Evolutionary conservation across 2,797 vertebrate species (phyloP), one percentile per base, ranked within the genome.

Genomic region (Acanthiza pusilla): DNA sequence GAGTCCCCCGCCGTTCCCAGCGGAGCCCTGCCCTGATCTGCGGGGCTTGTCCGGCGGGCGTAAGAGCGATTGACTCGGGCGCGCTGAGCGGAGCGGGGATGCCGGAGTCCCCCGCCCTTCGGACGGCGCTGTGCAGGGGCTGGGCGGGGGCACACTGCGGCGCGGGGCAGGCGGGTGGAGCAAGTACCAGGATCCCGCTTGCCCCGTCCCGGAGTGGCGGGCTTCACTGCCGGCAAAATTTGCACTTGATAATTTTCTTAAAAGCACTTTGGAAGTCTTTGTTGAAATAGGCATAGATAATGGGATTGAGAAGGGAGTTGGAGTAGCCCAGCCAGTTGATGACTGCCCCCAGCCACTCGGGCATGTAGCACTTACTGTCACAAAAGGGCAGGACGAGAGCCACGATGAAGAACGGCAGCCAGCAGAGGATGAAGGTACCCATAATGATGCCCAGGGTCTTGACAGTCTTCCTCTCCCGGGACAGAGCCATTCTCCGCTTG

Each of bases 281-380:
- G 98, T 99, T 99, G 97, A 99, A 99, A 96, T 99, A 99, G 88
- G 99, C 99, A 91, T 99, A 99, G 94, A 99, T 99, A 96, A 99
- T 98, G 30, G 99, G 99, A 94, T 99, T 99, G 70, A 99, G 98
- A 85, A 99, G 98, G 26, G 99, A 99, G 97, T 99, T 99, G 94
- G 99, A 99, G 96, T 99, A 99, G 90, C 99, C 99, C 85, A 99
- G 98, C 99, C 99, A 99, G 97, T 99, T 99, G 85, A 99, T 99
- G 68, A 99, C 98, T 48, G 98, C 98, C 32, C 98, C 98, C 92
- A 99, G 90, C 98, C 98, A 98, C 34, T 97, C 97, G 47, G 99
- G 99, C 99, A 99, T 99, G 94, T 98, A 98, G 96, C 99, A 99
- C 94, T 98, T 98, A 91, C 98, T 98, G 74, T 98, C 98, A 85